A percentile compares a stretch with the other conserved stretches of the same genome.
These are phyloP conservation scores for Subanguina moxae DNA, from an alignment of 1,140 invertebrate species.

Conservation along the genomic window DNA sequence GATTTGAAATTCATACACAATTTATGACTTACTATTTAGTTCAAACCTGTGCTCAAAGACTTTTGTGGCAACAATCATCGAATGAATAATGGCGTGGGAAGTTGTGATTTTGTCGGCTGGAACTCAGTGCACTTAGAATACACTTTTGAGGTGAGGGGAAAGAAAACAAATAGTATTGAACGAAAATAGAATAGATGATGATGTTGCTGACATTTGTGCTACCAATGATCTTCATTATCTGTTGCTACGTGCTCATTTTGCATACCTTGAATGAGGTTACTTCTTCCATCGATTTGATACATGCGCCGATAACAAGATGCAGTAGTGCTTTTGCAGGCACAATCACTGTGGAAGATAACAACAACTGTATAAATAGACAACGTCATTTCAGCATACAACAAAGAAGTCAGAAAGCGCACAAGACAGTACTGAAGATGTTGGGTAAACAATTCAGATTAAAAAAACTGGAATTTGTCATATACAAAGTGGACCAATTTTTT, in stretches of 20 bases:
- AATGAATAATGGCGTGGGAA: conserved; percentile 30
- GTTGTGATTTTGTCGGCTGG: conserved; percentile 50
- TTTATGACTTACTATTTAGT: conserved; percentile 46
- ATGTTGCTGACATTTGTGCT: conserved; percentile 54
- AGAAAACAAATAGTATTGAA: background rate
- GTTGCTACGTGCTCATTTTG: conserved; percentile 52
- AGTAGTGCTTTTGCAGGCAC: conserved; percentile 24
- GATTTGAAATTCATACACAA: background rate
- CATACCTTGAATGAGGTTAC: conserved; percentile 50
- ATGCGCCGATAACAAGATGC: conserved; percentile 28
- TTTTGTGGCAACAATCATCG: conserved; percentile 50
- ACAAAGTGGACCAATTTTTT: too few species aligned
- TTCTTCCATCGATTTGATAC: conserved; percentile 27
- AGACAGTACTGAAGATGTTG: conserved; percentile 53
- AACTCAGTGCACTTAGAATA: conserved; percentile 20
- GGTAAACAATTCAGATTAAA: too few species aligned
- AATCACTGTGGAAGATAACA: conserved; percentile 6
- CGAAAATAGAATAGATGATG: conserved; percentile 29
- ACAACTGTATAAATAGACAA: background rate
- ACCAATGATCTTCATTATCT: conserved; percentile 51
- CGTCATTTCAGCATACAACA: conserved; percentile 10
- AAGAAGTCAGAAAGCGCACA: conserved; percentile 50
- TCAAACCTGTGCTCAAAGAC: conserved; percentile 51
- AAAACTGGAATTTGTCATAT: too few species aligned
- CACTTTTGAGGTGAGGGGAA: conserved; percentile 40